These are phyloP conservation scores for Monarcha castaneiventris DNA, from an alignment of 2,113 vertebrate species.

Conservation along the genomic window DNA sequence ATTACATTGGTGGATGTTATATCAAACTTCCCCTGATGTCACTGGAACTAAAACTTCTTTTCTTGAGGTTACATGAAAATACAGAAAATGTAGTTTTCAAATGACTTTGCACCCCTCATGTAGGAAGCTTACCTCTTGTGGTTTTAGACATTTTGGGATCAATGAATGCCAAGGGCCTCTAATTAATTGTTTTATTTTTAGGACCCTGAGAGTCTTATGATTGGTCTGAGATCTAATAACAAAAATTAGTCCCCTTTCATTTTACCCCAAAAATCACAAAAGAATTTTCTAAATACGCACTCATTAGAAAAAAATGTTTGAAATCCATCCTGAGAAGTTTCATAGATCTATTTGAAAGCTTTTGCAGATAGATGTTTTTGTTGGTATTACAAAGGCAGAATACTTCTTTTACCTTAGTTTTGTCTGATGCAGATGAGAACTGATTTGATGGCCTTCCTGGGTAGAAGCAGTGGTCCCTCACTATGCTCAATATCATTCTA, in stretches of 20 bases:
- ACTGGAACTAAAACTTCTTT: not conserved
- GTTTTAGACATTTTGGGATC: not conserved
- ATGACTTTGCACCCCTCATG: constrained; percentile 45
- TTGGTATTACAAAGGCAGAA: not conserved
- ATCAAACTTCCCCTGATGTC: not conserved
- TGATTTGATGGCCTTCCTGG: not conserved
- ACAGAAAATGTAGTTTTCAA: not conserved
- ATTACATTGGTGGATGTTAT: not conserved
- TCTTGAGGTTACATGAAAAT: not conserved
- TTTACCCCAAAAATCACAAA: not conserved
- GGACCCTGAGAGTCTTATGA: not conserved
- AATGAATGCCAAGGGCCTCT: not conserved
- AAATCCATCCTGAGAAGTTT: not conserved
- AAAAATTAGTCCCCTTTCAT: not conserved
- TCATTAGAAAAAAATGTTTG: not conserved
- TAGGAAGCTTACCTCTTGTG: not conserved
- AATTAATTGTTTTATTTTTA: not conserved
- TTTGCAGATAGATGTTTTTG: not conserved
- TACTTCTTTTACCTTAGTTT: not conserved
- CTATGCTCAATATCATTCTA: not conserved
- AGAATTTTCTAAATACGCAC: not conserved
- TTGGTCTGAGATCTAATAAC: not conserved
- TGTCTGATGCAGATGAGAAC: not conserved
- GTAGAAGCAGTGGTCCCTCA: not conserved
- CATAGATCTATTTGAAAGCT: not conserved